Evolutionary conservation across 2,888 invertebrate genomes (phyloP).

Genomic region (Bibio marci): DNA sequence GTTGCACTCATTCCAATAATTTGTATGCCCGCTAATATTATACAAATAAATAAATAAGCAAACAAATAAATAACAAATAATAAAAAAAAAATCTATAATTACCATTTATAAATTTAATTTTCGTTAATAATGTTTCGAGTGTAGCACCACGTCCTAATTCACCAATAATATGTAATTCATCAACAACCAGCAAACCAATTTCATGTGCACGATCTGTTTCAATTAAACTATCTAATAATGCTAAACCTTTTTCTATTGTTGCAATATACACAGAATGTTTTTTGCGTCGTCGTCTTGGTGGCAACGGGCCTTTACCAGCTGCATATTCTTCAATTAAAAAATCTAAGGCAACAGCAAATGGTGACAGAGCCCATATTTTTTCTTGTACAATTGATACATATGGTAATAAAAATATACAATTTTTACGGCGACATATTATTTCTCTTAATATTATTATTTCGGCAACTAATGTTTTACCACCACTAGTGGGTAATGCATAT

Average conservation of each 20-base stretch:
- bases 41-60: conserved; percentile 9
- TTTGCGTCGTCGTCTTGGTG: conserved; percentile 54
- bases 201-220: conserved; percentile 56
- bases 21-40: conserved; percentile 53
- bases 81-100: conserved; percentile 16
- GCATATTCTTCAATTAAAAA: conserved; percentile 94
- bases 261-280: conserved; percentile 74
- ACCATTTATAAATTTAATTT: conserved; percentile 54
- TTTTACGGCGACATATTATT: conserved; percentile 58
- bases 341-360: conserved; percentile 71
- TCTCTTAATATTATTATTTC: conserved; percentile 85
- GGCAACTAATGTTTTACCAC: conserved; percentile 93
- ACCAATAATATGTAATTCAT: conserved; percentile 87
- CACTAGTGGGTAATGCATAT: conserved; percentile 88
- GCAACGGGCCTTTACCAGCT: conserved; percentile 70
- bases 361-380: conserved; percentile 62
- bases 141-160: conserved; percentile 72
- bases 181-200: conserved; percentile 67
- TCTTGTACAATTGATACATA: conserved; percentile 96
- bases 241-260: conserved; percentile 88
- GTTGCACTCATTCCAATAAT: conserved; percentile 97
- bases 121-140: conserved; percentile 69
- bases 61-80: neutral
- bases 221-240: conserved; percentile 69
- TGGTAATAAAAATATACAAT: conserved; percentile 80